A percentile compares a stretch with the other conserved stretches of the same genome.
phyloP scores from a whole-genome alignment of 2,113 vertebrate species.

The Isichthys henryi region DNA sequence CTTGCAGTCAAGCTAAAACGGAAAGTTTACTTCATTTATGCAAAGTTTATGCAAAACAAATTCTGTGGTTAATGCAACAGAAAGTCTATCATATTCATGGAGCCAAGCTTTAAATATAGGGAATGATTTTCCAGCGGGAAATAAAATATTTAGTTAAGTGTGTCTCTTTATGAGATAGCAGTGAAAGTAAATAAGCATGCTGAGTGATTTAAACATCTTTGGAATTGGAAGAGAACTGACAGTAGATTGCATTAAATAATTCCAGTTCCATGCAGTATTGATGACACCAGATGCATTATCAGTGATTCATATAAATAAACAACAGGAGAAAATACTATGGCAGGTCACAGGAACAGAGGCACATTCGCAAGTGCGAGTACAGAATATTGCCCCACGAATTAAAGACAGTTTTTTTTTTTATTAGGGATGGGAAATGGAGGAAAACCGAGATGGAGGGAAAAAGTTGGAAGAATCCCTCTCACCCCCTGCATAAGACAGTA shows the following conservation, averaged over 20 bases:
- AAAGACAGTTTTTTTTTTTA: not conserved
- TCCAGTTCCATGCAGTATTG: not conserved
- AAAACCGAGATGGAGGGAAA: not conserved
- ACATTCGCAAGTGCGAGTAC: not conserved
- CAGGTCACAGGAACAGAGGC: not conserved
- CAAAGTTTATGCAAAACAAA: conserved; percentile 6
- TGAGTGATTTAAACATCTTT: not conserved
- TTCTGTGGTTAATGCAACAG: not conserved
- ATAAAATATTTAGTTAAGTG: not conserved
- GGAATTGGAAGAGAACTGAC: not conserved
- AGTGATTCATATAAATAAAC: not conserved
- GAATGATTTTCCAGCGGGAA: not conserved
- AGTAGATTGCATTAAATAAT: not conserved
- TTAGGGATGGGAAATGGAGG: not conserved
- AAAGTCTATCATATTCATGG: not conserved
- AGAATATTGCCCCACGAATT: not conserved
- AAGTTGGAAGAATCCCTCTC: not conserved
- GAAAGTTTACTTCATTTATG: not conserved
- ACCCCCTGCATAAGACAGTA: not conserved
- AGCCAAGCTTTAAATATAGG: not conserved
- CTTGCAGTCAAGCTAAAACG: not conserved
- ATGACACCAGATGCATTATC: not conserved
- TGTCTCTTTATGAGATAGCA: not conserved
- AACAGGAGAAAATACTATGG: not conserved
- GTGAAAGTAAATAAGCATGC: not conserved